Percentiles rank a stretch among this genome's conserved stretches.
phyloP scores from a whole-genome alignment of 2,888 invertebrate genomes.

The Noctua pronuba region DNA sequence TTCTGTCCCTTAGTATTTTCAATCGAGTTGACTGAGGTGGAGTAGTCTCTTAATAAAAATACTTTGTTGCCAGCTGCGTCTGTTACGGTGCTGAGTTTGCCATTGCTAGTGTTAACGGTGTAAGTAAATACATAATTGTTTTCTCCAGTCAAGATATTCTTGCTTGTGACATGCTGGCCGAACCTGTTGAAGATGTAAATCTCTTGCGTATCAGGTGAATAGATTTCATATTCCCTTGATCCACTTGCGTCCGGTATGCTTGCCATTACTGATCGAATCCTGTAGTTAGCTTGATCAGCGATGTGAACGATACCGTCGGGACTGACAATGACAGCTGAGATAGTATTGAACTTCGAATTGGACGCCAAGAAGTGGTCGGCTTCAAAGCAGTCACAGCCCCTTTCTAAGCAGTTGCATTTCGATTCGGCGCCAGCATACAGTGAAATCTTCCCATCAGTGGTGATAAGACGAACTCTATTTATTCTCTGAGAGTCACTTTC shows the following conservation, averaged over 20 bases:
- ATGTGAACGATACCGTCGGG: constrained; percentile 98
- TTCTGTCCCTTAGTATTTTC: constrained; percentile 98
- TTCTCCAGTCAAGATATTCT: constrained; percentile 98
- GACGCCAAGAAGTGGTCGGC: constrained; percentile 97
- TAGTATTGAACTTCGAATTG: constrained; percentile 98
- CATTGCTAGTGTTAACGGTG: constrained; percentile 98
- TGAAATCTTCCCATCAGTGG: constrained; percentile 97
- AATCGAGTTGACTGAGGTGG: constrained; percentile 97
- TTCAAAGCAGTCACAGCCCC: constrained; percentile 97
- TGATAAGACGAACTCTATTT: constrained; percentile 97
- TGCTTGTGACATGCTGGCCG: constrained; percentile 98
- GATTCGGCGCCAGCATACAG: constrained; percentile 98
- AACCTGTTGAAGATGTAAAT: constrained; percentile 98
- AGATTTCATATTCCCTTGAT: constrained; percentile 97
- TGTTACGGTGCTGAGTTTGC: constrained; percentile 97
- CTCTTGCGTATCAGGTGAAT: constrained; percentile 98
- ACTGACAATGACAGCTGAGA: constrained; percentile 97
- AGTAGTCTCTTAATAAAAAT: constrained; percentile 95
- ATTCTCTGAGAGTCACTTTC: constrained; percentile 99
- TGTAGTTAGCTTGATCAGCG: constrained; percentile 97
- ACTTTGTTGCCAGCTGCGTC: constrained; percentile 98
- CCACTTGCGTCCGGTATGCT: constrained; percentile 96
- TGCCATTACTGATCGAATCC: constrained; percentile 96
- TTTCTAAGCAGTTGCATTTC: constrained; percentile 97
- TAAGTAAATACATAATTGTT: constrained; percentile 98